Percentiles rank a stretch among this genome's conserved stretches.
These are phyloP conservation scores for Enoplosus armatus DNA, from an alignment of 2,797 vertebrate species.

Conservation along the genomic window DNA sequence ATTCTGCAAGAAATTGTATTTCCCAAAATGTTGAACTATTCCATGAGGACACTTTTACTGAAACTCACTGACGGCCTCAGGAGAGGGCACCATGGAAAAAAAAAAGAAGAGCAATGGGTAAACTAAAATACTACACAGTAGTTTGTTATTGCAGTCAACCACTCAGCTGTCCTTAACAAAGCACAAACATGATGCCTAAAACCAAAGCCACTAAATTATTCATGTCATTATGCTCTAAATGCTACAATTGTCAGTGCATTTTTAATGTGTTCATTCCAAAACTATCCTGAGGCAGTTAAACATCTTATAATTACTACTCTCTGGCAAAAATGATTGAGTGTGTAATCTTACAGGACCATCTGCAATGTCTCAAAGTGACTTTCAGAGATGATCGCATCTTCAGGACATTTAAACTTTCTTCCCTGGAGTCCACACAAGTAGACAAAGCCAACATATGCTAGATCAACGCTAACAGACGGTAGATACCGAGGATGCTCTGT, in stretches of 20 bases:
- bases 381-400: slow-evolving; percentile 14
- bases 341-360: slow-evolving; percentile 14
- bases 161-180: not conserved
- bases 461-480: not conserved
- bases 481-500: slow-evolving; percentile 2
- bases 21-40: not conserved
- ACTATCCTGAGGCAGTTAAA: not conserved
- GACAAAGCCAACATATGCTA: not conserved
- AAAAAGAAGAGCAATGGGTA: not conserved
- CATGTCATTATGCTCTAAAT: not conserved
- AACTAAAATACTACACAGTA: not conserved
- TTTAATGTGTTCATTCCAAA: slow-evolving; percentile 6
- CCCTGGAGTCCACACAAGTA: not conserved
- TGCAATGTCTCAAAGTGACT: not conserved
- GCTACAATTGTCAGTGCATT: not conserved
- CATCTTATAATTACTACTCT: slow-evolving; percentile 6
- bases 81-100: not conserved
- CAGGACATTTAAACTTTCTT: slow-evolving; percentile 20
- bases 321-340: not conserved
- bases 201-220: not conserved
- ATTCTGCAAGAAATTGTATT: not conserved
- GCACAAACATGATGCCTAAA: not conserved
- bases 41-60: not conserved
- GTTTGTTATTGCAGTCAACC: not conserved
- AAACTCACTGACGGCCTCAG: not conserved